Conservation (phyloP, 2,113 vertebrate species). For the Ramphastos sulfuratus region DNA sequence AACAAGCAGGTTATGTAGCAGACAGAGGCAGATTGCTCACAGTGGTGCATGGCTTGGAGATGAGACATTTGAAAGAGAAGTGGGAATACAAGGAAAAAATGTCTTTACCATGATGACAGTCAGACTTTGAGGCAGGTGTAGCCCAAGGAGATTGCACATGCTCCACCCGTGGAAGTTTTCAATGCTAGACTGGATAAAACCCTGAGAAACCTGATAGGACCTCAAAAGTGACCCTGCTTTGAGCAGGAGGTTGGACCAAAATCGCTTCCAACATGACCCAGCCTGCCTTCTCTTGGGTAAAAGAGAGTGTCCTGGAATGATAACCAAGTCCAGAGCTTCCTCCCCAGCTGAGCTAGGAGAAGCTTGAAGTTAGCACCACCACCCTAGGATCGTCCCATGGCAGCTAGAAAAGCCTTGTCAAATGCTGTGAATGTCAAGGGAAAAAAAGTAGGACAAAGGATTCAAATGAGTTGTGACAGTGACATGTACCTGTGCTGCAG, state of each 20-base stretch:
- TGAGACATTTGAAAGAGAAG: not conserved
- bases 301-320: not conserved
- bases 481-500: slow-evolving; percentile 4
- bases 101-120: not conserved
- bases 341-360: not conserved
- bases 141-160: not conserved
- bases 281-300: not conserved
- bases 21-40: not conserved
- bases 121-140: not conserved
- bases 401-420: slow-evolving; percentile 47
- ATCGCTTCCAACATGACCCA: not conserved
- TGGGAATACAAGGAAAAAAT: not conserved
- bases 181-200: not conserved
- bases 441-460: slow-evolving; percentile 56
- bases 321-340: not conserved
- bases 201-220: not conserved
- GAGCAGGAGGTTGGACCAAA: not conserved
- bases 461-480: not conserved
- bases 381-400: slow-evolving; percentile 25
- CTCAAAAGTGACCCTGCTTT: not conserved
- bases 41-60: not conserved
- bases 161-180: not conserved
- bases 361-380: not conserved
- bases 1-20: not conserved
- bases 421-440: slow-evolving; percentile 8